Percentiles rank a stretch among this genome's conserved stretches.
Evolutionary conservation across 2,888 invertebrate species (phyloP).

Genomic region (Minunthozetes semirufus): DNA sequence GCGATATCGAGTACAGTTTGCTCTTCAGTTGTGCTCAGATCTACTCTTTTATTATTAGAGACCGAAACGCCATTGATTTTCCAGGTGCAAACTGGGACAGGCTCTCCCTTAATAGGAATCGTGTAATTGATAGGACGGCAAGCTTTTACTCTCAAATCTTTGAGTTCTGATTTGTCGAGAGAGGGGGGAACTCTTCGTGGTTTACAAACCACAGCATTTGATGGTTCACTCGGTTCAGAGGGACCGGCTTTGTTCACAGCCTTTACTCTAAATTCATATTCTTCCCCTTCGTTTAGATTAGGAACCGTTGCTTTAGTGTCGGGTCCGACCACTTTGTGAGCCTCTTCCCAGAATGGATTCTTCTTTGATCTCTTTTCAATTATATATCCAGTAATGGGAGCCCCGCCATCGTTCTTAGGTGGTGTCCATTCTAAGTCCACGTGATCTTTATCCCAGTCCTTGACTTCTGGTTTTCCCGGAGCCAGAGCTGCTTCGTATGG

Average conservation of each 20-base stretch:
- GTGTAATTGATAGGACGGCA: conserved; percentile 93
- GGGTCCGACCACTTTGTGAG: conserved; percentile 79
- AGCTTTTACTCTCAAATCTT: conserved; percentile 82
- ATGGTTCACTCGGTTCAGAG: conserved; percentile 80
- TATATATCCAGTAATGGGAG: conserved; percentile 57
- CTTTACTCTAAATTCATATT: conserved; percentile 68
- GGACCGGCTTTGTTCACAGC: conserved; percentile 85
- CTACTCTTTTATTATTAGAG: conserved; percentile 45
- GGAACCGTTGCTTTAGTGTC: conserved; percentile 76
- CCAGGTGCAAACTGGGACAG: conserved; percentile 71
- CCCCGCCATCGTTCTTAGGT: conserved; percentile 44
- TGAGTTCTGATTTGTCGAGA: conserved; percentile 78
- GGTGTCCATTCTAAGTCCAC: conserved; percentile 73
- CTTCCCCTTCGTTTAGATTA: conserved; percentile 80
- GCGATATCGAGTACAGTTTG: conserved; percentile 79
- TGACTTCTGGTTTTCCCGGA: conserved; percentile 75
- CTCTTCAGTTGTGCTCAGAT: conserved; percentile 48
- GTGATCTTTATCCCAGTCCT: conserved; percentile 55
- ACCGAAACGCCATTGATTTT: conserved; percentile 60
- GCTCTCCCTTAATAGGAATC: conserved; percentile 89
- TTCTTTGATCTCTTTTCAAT: conserved; percentile 63
- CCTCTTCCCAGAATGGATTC: conserved; percentile 86
- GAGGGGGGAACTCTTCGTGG: conserved; percentile 70
- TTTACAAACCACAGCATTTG: conserved; percentile 75
- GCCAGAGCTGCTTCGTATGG: conserved; percentile 83